phyloP scores from a whole-genome alignment of 1,140 invertebrate genomes.

The Gyrodactylus bullatarudis region DNA sequence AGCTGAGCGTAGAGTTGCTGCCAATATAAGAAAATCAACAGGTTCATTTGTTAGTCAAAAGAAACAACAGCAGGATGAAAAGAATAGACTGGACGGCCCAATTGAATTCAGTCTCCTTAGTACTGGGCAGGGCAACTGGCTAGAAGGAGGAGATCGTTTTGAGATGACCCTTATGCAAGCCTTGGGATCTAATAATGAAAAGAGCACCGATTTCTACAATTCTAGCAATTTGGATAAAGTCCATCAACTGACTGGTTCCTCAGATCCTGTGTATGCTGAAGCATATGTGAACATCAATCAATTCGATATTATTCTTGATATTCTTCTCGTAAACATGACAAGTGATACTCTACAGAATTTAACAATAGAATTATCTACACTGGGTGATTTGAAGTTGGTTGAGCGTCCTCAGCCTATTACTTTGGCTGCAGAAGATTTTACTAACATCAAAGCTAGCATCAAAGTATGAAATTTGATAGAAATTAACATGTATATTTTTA shows the following conservation, averaged over 20 bases:
- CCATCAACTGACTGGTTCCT: conserved; percentile 94
- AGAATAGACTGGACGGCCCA: conserved; percentile 47
- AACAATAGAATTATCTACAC: conserved; percentile 71
- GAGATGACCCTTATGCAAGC: conserved; percentile 70
- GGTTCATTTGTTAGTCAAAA: background rate
- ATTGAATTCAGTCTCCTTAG: conserved; percentile 49
- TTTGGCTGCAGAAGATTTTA: conserved; percentile 72
- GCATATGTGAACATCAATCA: conserved; percentile 96
- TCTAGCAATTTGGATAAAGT: conserved; percentile 24
- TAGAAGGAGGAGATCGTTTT: conserved; percentile 25
- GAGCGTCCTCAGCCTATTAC: conserved; percentile 80
- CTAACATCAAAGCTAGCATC: conserved; percentile 75
- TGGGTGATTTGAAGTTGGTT: conserved; percentile 67
- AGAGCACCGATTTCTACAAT: background rate
- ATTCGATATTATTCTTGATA: conserved; percentile 30
- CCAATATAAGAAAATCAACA: background rate
- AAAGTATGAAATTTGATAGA: conserved; percentile 10
- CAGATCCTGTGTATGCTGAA: conserved; percentile 91
- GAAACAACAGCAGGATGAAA: background rate
- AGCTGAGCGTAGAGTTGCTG: background rate
- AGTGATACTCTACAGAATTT: conserved; percentile 79
- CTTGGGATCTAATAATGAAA: conserved; percentile 30
- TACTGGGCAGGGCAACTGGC: conserved; percentile 30
- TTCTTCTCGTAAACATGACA: conserved; percentile 72
- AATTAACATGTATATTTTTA: background rate